Conservation (phyloP, 2,888 invertebrate genomes). For the Hemistola chrysoprasaria region DNA sequence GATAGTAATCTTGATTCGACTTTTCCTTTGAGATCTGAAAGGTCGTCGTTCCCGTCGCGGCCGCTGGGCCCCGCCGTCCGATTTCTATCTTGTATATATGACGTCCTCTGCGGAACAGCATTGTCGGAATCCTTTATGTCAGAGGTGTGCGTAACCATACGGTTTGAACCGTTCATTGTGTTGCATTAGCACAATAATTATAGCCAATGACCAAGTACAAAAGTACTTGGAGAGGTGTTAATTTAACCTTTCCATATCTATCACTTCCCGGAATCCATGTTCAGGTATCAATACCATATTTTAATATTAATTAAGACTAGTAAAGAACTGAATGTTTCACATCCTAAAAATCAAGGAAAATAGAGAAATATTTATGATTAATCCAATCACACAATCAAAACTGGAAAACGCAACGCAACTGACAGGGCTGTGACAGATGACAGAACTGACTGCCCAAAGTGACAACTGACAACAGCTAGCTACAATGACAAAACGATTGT, state of each 20-base stretch:
- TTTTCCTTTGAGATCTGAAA: constrained; percentile 85
- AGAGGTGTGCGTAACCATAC: constrained; percentile 48
- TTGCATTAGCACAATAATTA: constrained; percentile 22
- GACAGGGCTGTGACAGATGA: no score
- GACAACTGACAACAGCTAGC: no score
- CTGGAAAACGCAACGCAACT: no score
- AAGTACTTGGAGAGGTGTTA: constrained; percentile 10
- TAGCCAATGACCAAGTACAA: constrained; percentile 11
- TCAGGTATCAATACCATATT: neutral
- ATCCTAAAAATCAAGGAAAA: no score
- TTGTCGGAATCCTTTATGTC: constrained; percentile 47
- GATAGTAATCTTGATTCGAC: constrained; percentile 92
- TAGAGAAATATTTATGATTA: no score
- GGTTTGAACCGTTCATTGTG: constrained; percentile 63
- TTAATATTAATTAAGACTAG: neutral
- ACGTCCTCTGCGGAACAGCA: constrained; percentile 44
- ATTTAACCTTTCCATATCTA: constrained; percentile 11
- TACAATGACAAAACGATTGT: no score
- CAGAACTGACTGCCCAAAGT: no score
- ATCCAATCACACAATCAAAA: neutral
- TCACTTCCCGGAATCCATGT: constrained; percentile 6
- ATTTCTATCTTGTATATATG: constrained; percentile 42
- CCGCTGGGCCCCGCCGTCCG: constrained; percentile 52
- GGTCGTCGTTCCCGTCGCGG: constrained; percentile 65
- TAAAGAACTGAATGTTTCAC: no score